A percentile compares a stretch with the other conserved stretches of the same genome.
Evolutionary conservation across 2,113 vertebrate genomes (phyloP).

Genomic region (Halcyon malimbica): DNA sequence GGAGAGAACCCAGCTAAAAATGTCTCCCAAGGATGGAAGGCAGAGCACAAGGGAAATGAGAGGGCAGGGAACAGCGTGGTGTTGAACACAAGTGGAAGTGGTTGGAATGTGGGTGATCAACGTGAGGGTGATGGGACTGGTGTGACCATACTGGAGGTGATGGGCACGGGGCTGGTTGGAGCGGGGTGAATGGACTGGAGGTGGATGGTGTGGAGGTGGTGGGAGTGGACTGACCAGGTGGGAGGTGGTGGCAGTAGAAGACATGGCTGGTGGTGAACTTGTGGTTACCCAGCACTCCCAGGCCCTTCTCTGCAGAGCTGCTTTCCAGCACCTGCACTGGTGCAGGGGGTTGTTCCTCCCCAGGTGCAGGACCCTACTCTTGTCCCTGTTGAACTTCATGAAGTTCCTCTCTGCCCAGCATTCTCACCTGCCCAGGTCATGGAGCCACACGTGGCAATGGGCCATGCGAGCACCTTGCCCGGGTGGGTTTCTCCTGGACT

Average conservation of each 20-base stretch:
- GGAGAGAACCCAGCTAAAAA: not conserved
- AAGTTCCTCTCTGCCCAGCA: not conserved
- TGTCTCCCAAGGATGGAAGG: not conserved
- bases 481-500: not conserved
- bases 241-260: not conserved
- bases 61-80: not conserved
- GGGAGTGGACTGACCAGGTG: not conserved
- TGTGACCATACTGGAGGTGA: not conserved
- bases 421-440: not conserved
- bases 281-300: not conserved
- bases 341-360: not conserved
- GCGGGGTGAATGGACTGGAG: not conserved
- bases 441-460: not conserved
- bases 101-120: too few species aligned
- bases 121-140: not conserved
- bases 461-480: rapidly evolving
- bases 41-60: not conserved
- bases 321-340: not conserved
- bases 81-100: not conserved
- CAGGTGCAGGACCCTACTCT: not conserved
- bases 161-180: not conserved
- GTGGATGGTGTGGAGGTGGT: not conserved
- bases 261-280: not conserved
- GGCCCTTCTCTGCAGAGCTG: not conserved
- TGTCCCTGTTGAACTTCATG: not conserved